These are phyloP conservation scores for Dugesia japonica DNA, from an alignment of 2,888 invertebrate genomes.

Conservation along the genomic window DNA sequence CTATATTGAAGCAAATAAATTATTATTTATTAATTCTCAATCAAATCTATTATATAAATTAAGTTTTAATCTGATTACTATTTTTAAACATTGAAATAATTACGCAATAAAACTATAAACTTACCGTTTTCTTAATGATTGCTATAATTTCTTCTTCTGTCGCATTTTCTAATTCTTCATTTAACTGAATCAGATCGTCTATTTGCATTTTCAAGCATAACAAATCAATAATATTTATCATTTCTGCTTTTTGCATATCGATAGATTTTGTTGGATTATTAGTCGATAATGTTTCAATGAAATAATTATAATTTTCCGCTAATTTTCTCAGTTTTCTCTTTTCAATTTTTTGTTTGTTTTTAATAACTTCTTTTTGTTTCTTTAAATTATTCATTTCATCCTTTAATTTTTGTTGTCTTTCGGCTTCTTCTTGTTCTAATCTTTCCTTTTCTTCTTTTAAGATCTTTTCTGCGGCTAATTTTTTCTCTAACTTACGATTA, in stretches of 20 bases:
- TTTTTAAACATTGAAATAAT: no score
- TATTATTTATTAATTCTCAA: no score
- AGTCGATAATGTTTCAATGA: conserved; percentile 59
- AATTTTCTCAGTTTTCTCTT: conserved; percentile 53
- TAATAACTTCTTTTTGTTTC: conserved; percentile 57
- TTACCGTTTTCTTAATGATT: background rate
- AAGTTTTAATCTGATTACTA: no score
- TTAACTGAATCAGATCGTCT: conserved; percentile 38
- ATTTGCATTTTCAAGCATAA: conserved; percentile 46
- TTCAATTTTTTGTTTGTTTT: conserved; percentile 71
- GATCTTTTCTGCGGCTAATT: conserved; percentile 40
- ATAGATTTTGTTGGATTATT: no score
- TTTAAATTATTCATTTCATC: conserved; percentile 52
- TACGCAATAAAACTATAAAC: no score
- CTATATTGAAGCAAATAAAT: no score
- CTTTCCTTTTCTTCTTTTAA: background rate
- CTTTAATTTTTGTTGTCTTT: conserved; percentile 35
- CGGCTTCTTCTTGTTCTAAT: conserved; percentile 25
- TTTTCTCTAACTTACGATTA: conserved; percentile 51
- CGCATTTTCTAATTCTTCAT: background rate
- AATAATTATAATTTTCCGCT: conserved; percentile 56
- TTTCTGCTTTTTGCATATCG: no score
- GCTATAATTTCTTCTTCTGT: conserved; percentile 29
- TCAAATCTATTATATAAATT: no score
- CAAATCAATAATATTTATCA: conserved; percentile 58